Conservation (phyloP, 2,113 vertebrate genomes). For the Saccopteryx bilineata region DNA sequence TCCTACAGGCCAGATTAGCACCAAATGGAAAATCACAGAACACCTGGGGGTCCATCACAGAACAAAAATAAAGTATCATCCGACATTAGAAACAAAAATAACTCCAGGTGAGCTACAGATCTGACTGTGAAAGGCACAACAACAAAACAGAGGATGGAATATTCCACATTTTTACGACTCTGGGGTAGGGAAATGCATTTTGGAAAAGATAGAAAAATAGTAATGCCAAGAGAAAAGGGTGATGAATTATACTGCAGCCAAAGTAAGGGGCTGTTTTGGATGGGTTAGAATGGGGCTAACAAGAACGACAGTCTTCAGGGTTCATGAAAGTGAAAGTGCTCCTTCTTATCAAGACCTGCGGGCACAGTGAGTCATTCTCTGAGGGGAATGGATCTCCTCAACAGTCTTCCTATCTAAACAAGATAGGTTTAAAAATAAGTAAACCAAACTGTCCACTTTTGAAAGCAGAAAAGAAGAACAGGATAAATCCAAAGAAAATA, state of each 20-base stretch:
- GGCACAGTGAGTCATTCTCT: background rate
- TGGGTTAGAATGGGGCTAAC: too few species aligned
- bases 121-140: background rate
- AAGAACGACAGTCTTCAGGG: background rate
- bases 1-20: rapidly evolving
- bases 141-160: rapidly evolving
- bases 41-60: rapidly evolving
- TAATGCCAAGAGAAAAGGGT: background rate
- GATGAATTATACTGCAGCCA: background rate
- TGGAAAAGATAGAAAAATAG: background rate
- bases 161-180: background rate
- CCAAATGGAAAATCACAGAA: too few species aligned
- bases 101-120: background rate
- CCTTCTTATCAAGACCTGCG: rapidly evolving
- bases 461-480: slow-evolving; percentile 26
- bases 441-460: background rate
- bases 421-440: background rate
- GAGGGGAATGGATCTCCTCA: rapidly evolving
- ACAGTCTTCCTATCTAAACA: background rate
- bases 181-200: background rate
- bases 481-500: slow-evolving; percentile 25
- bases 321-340: background rate
- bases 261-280: background rate
- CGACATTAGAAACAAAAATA: background rate
- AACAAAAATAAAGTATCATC: background rate